Evolutionary conservation across 2,113 vertebrate genomes (phyloP).

Genomic region (Pungitius pungitius): DNA sequence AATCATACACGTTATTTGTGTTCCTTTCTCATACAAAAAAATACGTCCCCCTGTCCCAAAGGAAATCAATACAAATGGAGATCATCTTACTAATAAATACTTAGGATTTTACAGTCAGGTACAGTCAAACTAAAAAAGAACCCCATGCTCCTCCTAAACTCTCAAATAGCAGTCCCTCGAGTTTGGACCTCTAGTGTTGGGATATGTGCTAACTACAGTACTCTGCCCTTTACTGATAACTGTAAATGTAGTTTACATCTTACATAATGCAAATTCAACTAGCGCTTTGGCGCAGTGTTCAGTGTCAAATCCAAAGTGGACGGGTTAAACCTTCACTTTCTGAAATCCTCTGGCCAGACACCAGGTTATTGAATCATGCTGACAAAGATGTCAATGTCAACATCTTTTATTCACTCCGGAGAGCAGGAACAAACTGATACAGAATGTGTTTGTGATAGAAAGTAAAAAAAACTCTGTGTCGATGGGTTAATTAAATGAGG

Average conservation of each 20-base stretch:
- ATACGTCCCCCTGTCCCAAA: too few relatives aligned
- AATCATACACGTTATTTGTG: too few relatives aligned
- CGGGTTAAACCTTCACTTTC: not conserved
- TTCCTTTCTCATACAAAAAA: too few relatives aligned
- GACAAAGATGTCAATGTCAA: not conserved
- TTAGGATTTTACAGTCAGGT: too few relatives aligned
- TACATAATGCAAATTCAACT: not conserved
- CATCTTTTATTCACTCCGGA: not conserved
- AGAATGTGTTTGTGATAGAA: conserved; percentile 7
- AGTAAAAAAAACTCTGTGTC: not conserved
- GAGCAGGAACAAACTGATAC: not conserved
- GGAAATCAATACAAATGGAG: too few relatives aligned
- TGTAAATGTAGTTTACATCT: not conserved
- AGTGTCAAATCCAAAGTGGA: not conserved
- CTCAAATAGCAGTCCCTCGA: too few relatives aligned
- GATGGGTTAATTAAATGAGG: not conserved
- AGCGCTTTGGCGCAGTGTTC: not conserved
- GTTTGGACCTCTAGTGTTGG: too few relatives aligned
- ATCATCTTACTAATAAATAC: too few relatives aligned
- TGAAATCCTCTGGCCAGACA: not conserved
- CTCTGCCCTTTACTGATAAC: too few relatives aligned
- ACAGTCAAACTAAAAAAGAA: too few relatives aligned
- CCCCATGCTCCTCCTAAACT: too few relatives aligned
- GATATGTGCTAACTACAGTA: too few relatives aligned
- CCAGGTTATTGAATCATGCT: not conserved